Base-by-base conservation (phyloP, 2,113 vertebrate genomes). In the Motacilla tschutschensis region DNA sequence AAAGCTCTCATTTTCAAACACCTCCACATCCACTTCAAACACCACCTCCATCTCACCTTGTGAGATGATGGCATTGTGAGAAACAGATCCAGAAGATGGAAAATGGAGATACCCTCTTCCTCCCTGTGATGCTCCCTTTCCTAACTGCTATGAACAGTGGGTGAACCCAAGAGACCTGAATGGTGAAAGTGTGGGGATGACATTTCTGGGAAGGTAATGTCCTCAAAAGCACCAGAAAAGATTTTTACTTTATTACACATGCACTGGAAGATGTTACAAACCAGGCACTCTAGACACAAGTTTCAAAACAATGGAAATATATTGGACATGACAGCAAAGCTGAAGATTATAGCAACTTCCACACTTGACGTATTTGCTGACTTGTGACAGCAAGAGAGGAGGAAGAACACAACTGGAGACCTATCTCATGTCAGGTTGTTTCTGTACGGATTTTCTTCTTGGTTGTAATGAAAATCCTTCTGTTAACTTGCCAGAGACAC, bases 131-230 rank as follows among this genome's bases (percentile, higher is more conserved):
- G 5, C 5, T 67, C 29, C 29, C 38, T 69, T 81, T 90, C 40
- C 65, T 78, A 40, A 38, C 22, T 3, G 1, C 41, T 50, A 2
- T 0, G 0, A 31, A 48, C 20, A 24, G 5, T 1, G 44, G 16
- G 20, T 0, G 7, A 90, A 58, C 35, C 25, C 0, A 0, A 69
- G 76, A 85, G 28, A 65, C 35, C 41, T 18, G 26, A 4, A 5
- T 38, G 22, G 12, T 47, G 22, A 3, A 4, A 66, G n/a, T 0
- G 2, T 48, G 35, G 21, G 16, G n/a, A n/a, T 60, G 50, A 29
- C 22, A 38, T 24, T 91, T 83, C 47, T 55, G 51, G 75, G 47
- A 80, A 70, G n/a, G 14, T 28, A 50, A 10, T 10, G 29, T 44
- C 58, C 57, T 79, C 22, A 24, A 9, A 63, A 47, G 11, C 41